These are phyloP conservation scores for Epinephelus malabaricus DNA, from an alignment of 2,797 vertebrate species.

Conservation along the genomic window DNA sequence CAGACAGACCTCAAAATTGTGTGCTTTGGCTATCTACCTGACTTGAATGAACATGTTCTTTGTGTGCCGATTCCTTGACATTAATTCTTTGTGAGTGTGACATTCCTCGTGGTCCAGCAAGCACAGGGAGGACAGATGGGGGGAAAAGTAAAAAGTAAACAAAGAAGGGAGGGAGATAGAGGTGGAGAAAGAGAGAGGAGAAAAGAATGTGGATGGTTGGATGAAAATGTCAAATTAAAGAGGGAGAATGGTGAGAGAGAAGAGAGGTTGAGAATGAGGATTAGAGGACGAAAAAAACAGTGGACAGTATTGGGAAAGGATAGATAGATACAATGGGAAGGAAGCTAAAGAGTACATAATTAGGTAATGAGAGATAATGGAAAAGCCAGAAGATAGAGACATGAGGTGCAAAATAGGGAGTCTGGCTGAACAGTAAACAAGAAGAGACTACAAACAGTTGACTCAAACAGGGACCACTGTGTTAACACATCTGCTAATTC, in stretches of 20 bases:
- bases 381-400: slow-evolving; percentile 3
- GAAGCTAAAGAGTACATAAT: neutral
- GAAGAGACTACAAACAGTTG: slow-evolving; percentile 11
- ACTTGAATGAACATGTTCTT: slow-evolving; percentile 74
- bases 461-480: neutral
- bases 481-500: slow-evolving; percentile 24
- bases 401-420: neutral
- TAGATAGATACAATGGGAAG: neutral
- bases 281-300: slow-evolving; percentile 6
- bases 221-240: slow-evolving; percentile 32
- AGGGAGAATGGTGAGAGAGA: neutral
- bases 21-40: slow-evolving; percentile 54
- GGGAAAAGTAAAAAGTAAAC: slow-evolving; percentile 58
- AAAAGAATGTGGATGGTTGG: slow-evolving; percentile 42
- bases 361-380: neutral
- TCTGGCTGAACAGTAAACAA: slow-evolving; percentile 29
- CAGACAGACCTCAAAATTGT: slow-evolving; percentile 49
- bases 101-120: slow-evolving; percentile 69
- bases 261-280: neutral
- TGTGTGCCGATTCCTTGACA: slow-evolving; percentile 67
- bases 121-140: slow-evolving; percentile 48
- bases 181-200: slow-evolving; percentile 12
- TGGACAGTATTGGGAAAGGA: neutral
- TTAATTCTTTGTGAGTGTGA: slow-evolving; percentile 77
- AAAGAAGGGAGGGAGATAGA: slow-evolving; percentile 24